Percentiles rank a stretch among this genome's conserved stretches.
Evolutionary conservation across 2,113 vertebrate genomes (phyloP).

Genomic region (Leptobrachium leishanense): DNA sequence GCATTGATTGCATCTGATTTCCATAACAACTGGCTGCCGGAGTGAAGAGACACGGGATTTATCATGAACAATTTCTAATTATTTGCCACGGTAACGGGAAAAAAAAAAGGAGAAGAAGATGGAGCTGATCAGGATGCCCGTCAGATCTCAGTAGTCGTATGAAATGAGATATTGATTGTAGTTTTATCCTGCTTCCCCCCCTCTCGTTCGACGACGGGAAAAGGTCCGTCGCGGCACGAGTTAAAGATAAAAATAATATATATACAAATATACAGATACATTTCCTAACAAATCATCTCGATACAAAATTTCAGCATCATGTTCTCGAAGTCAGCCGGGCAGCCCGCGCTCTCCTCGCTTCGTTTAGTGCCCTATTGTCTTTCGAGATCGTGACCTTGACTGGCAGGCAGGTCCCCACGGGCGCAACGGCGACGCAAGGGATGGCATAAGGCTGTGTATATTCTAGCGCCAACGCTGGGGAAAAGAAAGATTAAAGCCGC

Average conservation of each 20-base stretch:
- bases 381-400: constrained; percentile 57
- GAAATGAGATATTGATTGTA: constrained; percentile 41
- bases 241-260: not conserved
- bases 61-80: constrained; percentile 56
- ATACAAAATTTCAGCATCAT: constrained; percentile 1
- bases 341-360: not conserved
- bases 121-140: constrained; percentile 27
- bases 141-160: constrained; percentile 30
- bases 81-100: constrained; percentile 52
- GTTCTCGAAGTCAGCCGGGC: constrained; percentile 4
- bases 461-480: constrained; percentile 46
- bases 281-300: not conserved
- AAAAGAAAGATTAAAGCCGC: constrained; percentile 52
- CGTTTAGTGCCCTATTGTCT: not conserved
- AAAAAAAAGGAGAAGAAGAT: no score
- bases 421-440: constrained; percentile 56
- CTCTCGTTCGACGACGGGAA: not conserved
- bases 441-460: constrained; percentile 49
- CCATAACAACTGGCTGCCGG: constrained; percentile 49
- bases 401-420: constrained; percentile 54
- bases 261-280: not conserved
- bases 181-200: not conserved
- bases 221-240: not conserved
- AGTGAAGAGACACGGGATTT: constrained; percentile 47
- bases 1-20: constrained; percentile 50